Percentiles rank a stretch among this genome's conserved stretches.
Conservation (phyloP, 2,888 invertebrate genomes). For the Metopia argyrocephala region DNA sequence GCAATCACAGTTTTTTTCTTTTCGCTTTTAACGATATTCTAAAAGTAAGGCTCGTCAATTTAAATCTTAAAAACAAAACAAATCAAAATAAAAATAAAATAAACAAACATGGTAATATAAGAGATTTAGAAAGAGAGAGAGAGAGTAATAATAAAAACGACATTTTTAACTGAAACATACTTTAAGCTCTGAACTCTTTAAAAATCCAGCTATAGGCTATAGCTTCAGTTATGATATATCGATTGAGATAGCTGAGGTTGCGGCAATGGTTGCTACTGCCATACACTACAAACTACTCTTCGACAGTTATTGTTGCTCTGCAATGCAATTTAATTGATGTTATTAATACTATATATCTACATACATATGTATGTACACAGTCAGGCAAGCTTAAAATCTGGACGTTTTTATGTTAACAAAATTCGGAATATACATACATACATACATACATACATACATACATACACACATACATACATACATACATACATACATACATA, state of each 20-base stretch:
- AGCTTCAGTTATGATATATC: background rate
- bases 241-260: background rate
- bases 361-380: no score
- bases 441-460: no score
- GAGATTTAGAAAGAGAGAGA: background rate
- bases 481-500: no score
- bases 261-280: background rate
- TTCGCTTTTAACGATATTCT: slow-evolving; percentile 33
- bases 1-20: slow-evolving; percentile 20
- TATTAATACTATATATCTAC: no score
- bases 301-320: background rate
- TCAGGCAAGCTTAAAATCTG: no score
- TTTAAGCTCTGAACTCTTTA: background rate
- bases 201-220: background rate
- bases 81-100: slow-evolving; percentile 42
- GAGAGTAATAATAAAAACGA: background rate
- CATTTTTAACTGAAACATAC: background rate
- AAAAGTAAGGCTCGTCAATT: slow-evolving; percentile 47
- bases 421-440: no score
- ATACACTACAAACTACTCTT: background rate
- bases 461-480: no score
- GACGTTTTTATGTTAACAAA: no score
- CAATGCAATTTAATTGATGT: background rate
- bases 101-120: background rate
- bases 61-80: slow-evolving; percentile 26